Conservation (phyloP, 2,113 vertebrate genomes). For the Pterocles orientalis region DNA sequence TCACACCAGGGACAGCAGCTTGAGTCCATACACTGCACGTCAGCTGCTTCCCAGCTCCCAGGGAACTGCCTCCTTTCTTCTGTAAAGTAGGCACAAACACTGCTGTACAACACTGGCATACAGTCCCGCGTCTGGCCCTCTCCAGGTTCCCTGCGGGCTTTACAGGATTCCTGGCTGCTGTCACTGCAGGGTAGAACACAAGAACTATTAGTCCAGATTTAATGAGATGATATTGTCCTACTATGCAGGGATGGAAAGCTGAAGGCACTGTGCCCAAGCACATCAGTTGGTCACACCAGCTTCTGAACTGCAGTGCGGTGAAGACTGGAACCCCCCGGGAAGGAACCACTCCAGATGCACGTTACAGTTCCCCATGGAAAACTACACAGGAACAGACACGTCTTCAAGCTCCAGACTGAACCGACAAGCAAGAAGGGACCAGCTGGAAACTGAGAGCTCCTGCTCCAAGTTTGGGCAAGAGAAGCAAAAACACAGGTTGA, state of each 20-base stretch:
- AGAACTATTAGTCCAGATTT: neutral
- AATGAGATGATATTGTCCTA: neutral
- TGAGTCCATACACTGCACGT: fast-evolving
- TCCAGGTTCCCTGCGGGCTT: neutral
- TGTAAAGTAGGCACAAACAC: neutral
- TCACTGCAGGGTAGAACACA: neutral
- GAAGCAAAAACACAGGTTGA: neutral
- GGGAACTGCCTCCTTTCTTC: neutral
- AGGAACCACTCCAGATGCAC: neutral
- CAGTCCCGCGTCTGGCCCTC: neutral
- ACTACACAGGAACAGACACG: neutral
- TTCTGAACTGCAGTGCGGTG: neutral
- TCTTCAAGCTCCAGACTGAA: neutral
- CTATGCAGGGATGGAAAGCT: neutral
- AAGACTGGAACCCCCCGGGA: neutral
- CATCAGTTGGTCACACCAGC: neutral
- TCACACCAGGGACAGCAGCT: fast-evolving
- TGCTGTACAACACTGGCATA: neutral
- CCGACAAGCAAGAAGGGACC: neutral
- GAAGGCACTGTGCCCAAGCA: neutral
- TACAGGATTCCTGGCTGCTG: neutral
- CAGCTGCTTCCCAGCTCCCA: neutral
- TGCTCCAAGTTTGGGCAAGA: neutral
- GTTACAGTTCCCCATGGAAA: neutral
- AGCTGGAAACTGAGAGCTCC: neutral